Conservation (phyloP, 1,140 invertebrate genomes). For the Hylyphantes graminicola region DNA sequence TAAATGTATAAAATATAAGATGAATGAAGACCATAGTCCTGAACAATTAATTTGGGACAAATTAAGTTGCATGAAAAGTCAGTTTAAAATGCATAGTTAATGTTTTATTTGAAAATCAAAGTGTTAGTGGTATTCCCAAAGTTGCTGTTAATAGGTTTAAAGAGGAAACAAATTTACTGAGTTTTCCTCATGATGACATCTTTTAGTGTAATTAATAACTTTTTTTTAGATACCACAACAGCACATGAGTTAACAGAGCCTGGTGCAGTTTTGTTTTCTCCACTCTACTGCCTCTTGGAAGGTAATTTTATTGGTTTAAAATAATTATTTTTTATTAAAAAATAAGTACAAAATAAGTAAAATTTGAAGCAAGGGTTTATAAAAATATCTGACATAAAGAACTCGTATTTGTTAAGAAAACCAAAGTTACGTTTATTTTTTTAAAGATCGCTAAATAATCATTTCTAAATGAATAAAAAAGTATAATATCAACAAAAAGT, state of each 20-base stretch:
- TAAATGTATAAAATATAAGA: too few relatives aligned
- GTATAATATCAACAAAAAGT: too few relatives aligned
- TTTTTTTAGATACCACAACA: conserved; percentile 12
- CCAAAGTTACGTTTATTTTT: background rate
- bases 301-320: background rate
- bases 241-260: conserved; percentile 23
- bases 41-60: too few relatives aligned
- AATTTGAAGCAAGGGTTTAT: background rate
- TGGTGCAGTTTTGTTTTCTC: conserved; percentile 39
- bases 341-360: background rate
- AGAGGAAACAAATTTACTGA: background rate
- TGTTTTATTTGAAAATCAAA: too few relatives aligned
- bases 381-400: too few relatives aligned
- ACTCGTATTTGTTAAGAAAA: background rate
- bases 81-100: too few relatives aligned
- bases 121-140: too few relatives aligned
- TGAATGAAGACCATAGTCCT: too few relatives aligned
- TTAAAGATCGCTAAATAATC: background rate
- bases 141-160: too few relatives aligned
- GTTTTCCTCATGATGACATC: background rate
- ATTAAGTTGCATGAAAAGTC: too few relatives aligned
- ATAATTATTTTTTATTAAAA: background rate
- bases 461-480: background rate
- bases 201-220: background rate
- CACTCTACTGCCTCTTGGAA: conserved; percentile 38